phyloP scores from a whole-genome alignment of 2,113 vertebrate species.

The Podocnemis expansa region DNA sequence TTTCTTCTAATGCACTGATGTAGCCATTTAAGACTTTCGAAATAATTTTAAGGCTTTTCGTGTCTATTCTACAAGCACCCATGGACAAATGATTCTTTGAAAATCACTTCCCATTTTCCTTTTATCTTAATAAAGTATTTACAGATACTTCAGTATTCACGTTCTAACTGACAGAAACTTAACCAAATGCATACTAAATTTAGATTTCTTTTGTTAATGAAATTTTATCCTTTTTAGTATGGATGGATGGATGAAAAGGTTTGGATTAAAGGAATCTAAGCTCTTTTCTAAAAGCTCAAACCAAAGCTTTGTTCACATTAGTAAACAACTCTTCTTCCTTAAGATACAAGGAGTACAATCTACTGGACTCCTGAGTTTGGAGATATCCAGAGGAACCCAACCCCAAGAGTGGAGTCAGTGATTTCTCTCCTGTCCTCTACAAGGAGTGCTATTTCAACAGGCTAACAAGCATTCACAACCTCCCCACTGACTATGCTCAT shows the following conservation, averaged over 20 bases:
- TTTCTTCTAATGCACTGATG: neutral
- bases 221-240: neutral
- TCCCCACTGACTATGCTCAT: neutral
- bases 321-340: conserved; percentile 22
- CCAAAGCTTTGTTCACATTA: neutral
- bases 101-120: neutral
- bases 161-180: neutral
- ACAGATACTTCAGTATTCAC: neutral
- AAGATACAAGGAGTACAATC: neutral
- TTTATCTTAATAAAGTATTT: neutral
- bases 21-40: neutral
- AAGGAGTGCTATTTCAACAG: neutral
- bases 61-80: neutral
- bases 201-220: neutral
- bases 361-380: neutral
- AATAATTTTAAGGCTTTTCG: neutral
- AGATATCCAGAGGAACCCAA: neutral
- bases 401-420: neutral
- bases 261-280: conserved; percentile 5
- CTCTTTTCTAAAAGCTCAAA: neutral
- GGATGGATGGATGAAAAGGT: neutral
- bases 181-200: neutral
- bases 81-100: neutral
- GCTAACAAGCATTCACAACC: neutral
- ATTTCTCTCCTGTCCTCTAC: neutral